Percentiles rank a stretch among this genome's conserved stretches.
These are phyloP conservation scores for Phengaris arion DNA, from an alignment of 2,888 invertebrate genomes.

Conservation along the genomic window DNA sequence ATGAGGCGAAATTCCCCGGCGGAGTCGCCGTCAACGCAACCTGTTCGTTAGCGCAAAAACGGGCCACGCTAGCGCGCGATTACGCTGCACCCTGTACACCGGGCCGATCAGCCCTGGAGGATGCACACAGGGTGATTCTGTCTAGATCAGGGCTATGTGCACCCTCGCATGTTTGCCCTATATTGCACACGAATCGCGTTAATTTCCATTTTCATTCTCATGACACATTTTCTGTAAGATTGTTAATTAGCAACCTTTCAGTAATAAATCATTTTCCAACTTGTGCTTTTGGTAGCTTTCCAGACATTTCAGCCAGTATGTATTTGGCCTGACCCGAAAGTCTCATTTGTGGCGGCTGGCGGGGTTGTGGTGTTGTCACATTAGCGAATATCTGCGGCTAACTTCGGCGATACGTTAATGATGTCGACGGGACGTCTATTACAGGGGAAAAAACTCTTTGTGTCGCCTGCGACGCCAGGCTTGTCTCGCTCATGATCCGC, in stretches of 20 bases:
- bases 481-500: conserved; percentile 37
- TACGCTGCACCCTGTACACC: conserved; percentile 64
- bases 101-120: too few species aligned
- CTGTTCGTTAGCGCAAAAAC: conserved; percentile 79
- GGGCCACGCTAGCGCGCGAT: conserved; percentile 77
- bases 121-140: too few species aligned
- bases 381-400: conserved; percentile 75
- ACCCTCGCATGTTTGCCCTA: too few species aligned
- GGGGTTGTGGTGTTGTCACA: conserved; percentile 77
- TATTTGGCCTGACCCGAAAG: conserved; percentile 57
- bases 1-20: conserved; percentile 78
- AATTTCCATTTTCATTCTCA: too few species aligned
- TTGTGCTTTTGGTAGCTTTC: conserved; percentile 34
- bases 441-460: conserved; percentile 65
- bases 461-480: conserved; percentile 44
- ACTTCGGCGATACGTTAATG: conserved; percentile 75
- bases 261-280: background rate
- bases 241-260: background rate
- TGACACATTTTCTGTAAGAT: too few species aligned
- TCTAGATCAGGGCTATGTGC: too few species aligned
- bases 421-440: conserved; percentile 73
- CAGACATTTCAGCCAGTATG: conserved; percentile 43
- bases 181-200: too few species aligned
- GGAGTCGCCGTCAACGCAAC: conserved; percentile 72
- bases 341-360: conserved; percentile 76